phyloP scores from a whole-genome alignment of 2,888 invertebrate genomes.

The Caenorhabditis sp. region DNA sequence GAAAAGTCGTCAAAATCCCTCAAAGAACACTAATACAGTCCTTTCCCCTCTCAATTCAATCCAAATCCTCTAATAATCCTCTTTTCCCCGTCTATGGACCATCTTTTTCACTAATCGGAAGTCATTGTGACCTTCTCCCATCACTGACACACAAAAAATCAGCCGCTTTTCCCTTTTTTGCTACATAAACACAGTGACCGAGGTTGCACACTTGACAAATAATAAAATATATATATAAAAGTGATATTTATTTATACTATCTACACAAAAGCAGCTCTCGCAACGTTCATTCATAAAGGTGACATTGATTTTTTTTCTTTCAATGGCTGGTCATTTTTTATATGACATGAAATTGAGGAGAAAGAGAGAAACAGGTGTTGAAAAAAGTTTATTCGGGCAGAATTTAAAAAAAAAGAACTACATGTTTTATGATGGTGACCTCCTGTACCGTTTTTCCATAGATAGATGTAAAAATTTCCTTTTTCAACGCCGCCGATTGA shows the following conservation, averaged over 20 bases:
- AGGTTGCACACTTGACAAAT: background rate
- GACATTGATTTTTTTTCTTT: background rate
- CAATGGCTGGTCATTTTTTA: background rate
- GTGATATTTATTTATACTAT: background rate
- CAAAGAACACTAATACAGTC: too few relatives aligned
- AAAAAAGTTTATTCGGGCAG: background rate
- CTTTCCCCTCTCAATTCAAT: too few relatives aligned
- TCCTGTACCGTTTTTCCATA: background rate
- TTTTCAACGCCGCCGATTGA: background rate
- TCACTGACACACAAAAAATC: background rate
- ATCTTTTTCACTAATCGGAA: background rate
- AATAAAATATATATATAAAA: background rate
- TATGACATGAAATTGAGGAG: too few relatives aligned
- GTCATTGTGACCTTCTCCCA: background rate
- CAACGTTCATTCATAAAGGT: background rate
- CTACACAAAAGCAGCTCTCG: background rate
- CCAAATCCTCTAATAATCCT: too few relatives aligned
- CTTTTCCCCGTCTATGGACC: background rate
- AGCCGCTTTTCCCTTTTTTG: background rate
- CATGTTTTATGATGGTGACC: background rate
- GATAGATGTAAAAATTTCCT: background rate
- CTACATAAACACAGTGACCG: background rate
- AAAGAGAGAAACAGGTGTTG: background rate
- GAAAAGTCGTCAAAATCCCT: too few relatives aligned
- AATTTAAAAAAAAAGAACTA: background rate